Conservation (phyloP, 2,113 vertebrate genomes). For the Camelus dromedarius region DNA sequence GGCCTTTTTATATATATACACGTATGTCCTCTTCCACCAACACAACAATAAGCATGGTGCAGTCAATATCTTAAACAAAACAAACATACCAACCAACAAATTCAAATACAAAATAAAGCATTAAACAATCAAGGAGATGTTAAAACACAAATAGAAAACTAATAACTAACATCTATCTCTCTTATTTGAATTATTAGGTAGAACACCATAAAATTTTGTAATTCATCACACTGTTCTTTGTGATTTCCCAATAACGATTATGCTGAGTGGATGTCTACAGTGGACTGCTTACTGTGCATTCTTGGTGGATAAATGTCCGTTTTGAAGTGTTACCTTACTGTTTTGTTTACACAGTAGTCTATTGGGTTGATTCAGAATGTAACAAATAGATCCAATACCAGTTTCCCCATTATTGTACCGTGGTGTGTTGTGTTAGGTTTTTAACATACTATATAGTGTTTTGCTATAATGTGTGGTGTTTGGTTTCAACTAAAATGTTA, state of each 20-base stretch:
- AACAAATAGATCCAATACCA: slow-evolving; percentile 86
- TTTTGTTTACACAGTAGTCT: slow-evolving; percentile 92
- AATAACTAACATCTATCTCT: slow-evolving; percentile 84
- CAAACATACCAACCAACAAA: slow-evolving; percentile 68
- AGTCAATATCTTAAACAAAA: slow-evolving; percentile 93
- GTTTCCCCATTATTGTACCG: slow-evolving; percentile 84
- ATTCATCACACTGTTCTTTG: slow-evolving; percentile 87
- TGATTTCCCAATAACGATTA: slow-evolving; percentile 85
- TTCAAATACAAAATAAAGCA: slow-evolving; percentile 62
- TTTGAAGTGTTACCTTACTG: slow-evolving; percentile 91
- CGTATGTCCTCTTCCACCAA: slow-evolving; percentile 91
- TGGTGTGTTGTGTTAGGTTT: slow-evolving; percentile 85
- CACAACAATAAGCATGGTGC: slow-evolving; percentile 94
- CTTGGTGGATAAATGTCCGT: slow-evolving; percentile 89
- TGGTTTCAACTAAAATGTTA: slow-evolving; percentile 86
- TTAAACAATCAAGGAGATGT: slow-evolving; percentile 83
- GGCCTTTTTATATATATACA: slow-evolving; percentile 92
- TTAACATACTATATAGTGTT: slow-evolving; percentile 84
- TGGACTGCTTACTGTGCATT: slow-evolving; percentile 88
- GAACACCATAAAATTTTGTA: slow-evolving; percentile 87
- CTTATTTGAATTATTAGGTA: slow-evolving; percentile 88
- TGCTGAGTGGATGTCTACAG: slow-evolving; percentile 85
- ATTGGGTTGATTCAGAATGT: slow-evolving; percentile 91
- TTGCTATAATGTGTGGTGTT: slow-evolving; percentile 70
- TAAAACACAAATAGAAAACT: slow-evolving; percentile 85